Percentiles rank a stretch among this genome's conserved stretches.
Evolutionary conservation across 2,888 invertebrate species (phyloP).

Genomic region (Dolichopus griseipennis): DNA sequence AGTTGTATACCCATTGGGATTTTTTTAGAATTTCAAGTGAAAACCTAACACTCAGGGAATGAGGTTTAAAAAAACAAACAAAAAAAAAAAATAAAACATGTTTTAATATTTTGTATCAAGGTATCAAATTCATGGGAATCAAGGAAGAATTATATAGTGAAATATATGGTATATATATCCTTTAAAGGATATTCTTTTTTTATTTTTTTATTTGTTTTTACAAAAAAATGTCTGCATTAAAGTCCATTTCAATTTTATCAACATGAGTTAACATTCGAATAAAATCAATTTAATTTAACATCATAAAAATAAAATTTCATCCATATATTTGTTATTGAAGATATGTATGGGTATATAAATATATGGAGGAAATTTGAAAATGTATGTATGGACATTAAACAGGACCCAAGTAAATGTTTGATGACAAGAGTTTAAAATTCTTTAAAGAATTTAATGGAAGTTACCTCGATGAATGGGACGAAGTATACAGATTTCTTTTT

Average conservation of each 20-base stretch:
- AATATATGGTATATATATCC: not conserved
- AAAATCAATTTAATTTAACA: conserved; percentile 12
- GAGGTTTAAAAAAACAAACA: not conserved
- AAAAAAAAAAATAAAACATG: too few relatives aligned
- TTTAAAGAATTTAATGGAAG: too few relatives aligned
- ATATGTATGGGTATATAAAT: too few relatives aligned
- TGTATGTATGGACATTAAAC: too few relatives aligned
- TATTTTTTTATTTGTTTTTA: not conserved
- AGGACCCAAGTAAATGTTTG: too few relatives aligned
- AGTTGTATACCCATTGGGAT: not conserved
- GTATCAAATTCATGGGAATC: not conserved
- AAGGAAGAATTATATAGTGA: not conserved
- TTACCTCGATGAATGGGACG: too few relatives aligned
- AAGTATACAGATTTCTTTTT: too few relatives aligned
- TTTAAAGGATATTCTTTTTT: not conserved
- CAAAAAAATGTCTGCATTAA: conserved; percentile 10
- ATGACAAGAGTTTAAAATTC: too few relatives aligned
- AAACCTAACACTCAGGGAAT: not conserved
- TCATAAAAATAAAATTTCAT: conserved; percentile 10
- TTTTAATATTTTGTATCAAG: too few relatives aligned
- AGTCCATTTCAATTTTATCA: conserved; percentile 11
- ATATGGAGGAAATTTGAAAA: too few relatives aligned
- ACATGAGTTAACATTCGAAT: conserved; percentile 11
- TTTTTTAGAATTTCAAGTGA: not conserved
- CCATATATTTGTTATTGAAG: conserved; percentile 8